A percentile compares a stretch with the other conserved stretches of the same genome.
Conservation (phyloP, 2,797 vertebrate genomes). For the Mormyrops boulengeri region DNA sequence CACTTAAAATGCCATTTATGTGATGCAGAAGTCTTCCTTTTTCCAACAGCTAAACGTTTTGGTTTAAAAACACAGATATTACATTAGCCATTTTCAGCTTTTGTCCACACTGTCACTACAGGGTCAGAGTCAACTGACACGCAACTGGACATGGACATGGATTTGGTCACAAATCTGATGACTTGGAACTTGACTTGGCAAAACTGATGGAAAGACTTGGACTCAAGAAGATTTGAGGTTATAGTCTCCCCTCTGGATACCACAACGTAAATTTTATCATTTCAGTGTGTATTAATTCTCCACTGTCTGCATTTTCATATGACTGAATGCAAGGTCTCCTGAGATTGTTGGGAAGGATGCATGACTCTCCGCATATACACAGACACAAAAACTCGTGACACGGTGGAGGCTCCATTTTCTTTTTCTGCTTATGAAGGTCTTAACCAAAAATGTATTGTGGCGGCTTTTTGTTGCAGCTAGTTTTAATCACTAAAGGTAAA, state of each 20-base stretch:
- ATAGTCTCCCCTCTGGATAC: background rate
- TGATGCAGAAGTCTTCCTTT: background rate
- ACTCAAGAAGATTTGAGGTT: background rate
- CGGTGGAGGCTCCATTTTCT: background rate
- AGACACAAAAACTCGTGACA: background rate
- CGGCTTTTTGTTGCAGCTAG: background rate
- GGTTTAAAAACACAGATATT: background rate
- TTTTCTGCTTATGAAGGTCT: background rate
- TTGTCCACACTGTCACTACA: background rate
- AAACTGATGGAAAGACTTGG: background rate
- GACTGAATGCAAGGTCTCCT: background rate
- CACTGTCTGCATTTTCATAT: background rate
- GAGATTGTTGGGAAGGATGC: background rate
- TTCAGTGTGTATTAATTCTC: background rate
- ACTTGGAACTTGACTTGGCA: background rate
- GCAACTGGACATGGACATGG: background rate
- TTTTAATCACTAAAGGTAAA: background rate
- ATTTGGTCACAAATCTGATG: background rate
- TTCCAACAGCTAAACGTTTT: background rate
- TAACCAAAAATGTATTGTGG: background rate
- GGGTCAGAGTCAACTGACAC: background rate
- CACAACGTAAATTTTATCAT: background rate
- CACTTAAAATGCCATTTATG: background rate
- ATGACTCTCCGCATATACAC: background rate
- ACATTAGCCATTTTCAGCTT: background rate